A percentile compares a stretch with the other conserved stretches of the same genome.
Conservation (phyloP, 2,888 invertebrate species). For the Corbicula japonica region DNA sequence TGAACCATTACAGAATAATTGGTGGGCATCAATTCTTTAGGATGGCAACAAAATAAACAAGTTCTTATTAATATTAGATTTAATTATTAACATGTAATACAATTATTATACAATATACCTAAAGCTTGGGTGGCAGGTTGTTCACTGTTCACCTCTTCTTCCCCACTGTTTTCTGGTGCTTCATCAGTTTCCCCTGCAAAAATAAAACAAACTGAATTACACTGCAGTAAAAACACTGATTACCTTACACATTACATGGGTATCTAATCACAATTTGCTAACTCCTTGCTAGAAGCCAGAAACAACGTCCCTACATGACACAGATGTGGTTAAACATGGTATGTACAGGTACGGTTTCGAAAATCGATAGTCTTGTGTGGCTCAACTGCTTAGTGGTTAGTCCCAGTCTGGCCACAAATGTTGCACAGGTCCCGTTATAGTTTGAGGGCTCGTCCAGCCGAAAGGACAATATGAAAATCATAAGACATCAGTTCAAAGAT, state of each 20-base stretch:
- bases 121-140: constrained; percentile 2
- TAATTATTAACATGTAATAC: constrained; percentile 2
- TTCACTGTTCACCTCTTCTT: not conserved
- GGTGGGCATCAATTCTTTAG: constrained; percentile 4
- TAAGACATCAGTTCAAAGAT: constrained; percentile 4
- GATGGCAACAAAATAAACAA: not conserved
- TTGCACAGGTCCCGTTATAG: not conserved
- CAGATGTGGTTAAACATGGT: constrained; percentile 1
- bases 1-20: constrained; percentile 4
- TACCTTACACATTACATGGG: constrained; percentile 4
- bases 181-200: constrained; percentile 4
- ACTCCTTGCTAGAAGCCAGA: constrained; percentile 4
- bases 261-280: constrained; percentile 4
- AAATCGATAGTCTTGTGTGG: constrained; percentile 2
- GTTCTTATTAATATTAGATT: too few species aligned
- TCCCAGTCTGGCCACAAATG: constrained; percentile 1
- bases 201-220: constrained; percentile 4
- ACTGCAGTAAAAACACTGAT: constrained; percentile 1
- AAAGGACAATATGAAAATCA: constrained; percentile 2
- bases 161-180: constrained; percentile 1
- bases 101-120: constrained; percentile 2
- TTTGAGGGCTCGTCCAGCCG: constrained; percentile 4
- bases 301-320: constrained; percentile 4
- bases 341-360: not conserved
- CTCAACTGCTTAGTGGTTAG: not conserved